phyloP scores from a whole-genome alignment of 1,140 invertebrate species.

The Formica exsecta region DNA sequence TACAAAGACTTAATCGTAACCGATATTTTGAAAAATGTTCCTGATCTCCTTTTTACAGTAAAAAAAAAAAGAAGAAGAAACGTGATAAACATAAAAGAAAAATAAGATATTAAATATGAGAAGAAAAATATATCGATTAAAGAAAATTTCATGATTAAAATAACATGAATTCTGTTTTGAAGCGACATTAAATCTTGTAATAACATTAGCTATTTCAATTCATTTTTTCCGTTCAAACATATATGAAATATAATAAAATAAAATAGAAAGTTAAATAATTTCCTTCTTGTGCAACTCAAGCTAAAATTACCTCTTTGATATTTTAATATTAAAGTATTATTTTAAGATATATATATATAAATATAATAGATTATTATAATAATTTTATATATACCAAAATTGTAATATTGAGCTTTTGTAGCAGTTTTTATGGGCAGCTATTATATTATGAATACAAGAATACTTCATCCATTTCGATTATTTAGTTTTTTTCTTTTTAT shows the following conservation, averaged over 20 bases:
- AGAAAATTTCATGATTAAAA: neutral
- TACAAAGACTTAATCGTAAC: neutral
- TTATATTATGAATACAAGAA: neutral
- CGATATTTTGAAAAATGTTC: conserved; percentile 2
- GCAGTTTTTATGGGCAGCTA: too few relatives aligned
- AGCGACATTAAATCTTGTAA: neutral
- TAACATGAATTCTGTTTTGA: neutral
- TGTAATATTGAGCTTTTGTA: too few relatives aligned
- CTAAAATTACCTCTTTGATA: neutral
- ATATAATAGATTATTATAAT: neutral
- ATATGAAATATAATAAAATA: conserved; percentile 11
- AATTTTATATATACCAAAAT: too few relatives aligned
- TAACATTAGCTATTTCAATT: conserved; percentile 27
- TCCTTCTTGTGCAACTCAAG: neutral
- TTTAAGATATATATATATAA: neutral
- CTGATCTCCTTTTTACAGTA: neutral
- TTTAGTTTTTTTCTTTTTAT: neutral
- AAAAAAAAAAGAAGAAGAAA: neutral
- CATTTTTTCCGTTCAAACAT: conserved; percentile 7
- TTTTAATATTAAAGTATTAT: neutral
- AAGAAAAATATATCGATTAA: conserved; percentile 11
- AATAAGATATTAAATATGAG: neutral
- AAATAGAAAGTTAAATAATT: neutral
- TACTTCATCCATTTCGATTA: conserved; percentile 15
- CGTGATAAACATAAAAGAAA: neutral